These are phyloP conservation scores for Sorex araneus DNA, from an alignment of 2,113 vertebrate species.

Conservation along the genomic window DNA sequence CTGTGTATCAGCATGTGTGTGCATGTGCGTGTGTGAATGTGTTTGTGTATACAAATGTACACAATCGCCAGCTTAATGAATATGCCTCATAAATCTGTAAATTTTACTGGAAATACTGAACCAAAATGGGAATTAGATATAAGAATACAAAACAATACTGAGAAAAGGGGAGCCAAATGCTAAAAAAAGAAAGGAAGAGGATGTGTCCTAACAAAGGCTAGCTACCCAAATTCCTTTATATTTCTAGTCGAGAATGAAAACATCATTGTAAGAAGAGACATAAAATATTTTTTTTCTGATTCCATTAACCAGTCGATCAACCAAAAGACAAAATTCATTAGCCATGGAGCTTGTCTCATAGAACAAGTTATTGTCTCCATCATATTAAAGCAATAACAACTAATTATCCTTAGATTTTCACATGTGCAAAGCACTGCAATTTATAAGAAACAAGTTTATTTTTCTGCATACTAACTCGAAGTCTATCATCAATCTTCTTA, in stretches of 20 bases:
- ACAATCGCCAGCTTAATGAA: constrained; percentile 20
- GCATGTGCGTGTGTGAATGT: background rate
- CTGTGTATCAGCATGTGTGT: no score
- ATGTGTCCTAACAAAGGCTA: constrained; percentile 43
- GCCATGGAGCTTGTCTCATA: constrained; percentile 48
- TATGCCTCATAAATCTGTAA: background rate
- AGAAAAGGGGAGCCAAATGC: constrained; percentile 40
- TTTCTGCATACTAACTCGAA: constrained; percentile 64
- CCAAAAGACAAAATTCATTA: constrained; percentile 74
- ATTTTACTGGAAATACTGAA: constrained; percentile 53
- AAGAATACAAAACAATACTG: constrained; percentile 52
- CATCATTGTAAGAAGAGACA: constrained; percentile 53
- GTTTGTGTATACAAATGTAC: background rate
- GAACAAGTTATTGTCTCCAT: constrained; percentile 62
- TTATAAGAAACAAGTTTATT: constrained; percentile 69
- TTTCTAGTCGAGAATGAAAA: constrained; percentile 54
- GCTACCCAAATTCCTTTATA: background rate
- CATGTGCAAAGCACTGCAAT: constrained; percentile 47
- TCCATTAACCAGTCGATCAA: constrained; percentile 71
- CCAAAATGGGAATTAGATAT: constrained; percentile 62
- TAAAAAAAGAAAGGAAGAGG: constrained; percentile 33
- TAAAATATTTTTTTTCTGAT: constrained; percentile 74
- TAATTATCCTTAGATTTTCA: constrained; percentile 72
- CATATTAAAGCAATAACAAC: constrained; percentile 68
- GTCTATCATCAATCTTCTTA: constrained; percentile 71